Evolutionary conservation across 1,140 invertebrate species (phyloP).

Genomic region (Drosophila obscura): DNA sequence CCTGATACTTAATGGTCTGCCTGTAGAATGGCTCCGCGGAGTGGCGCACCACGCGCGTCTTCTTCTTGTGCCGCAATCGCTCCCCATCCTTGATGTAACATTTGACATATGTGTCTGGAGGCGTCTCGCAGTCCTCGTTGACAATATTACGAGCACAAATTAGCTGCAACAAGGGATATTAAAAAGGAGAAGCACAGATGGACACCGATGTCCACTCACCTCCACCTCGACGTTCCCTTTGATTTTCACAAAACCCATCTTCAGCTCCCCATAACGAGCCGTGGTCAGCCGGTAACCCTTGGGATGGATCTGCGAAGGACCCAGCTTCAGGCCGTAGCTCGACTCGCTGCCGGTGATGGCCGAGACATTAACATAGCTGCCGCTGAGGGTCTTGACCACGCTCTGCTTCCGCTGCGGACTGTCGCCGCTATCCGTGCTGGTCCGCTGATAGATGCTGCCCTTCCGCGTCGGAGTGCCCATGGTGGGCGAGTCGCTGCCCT

Average conservation of each 20-base stretch:
- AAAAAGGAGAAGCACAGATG: background rate
- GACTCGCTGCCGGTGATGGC: slow-evolving; percentile 71
- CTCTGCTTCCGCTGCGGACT: slow-evolving; percentile 73
- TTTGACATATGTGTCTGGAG: slow-evolving; percentile 95
- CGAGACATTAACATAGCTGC: slow-evolving; percentile 61
- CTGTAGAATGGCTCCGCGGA: slow-evolving; percentile 92
- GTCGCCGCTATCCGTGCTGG: slow-evolving; percentile 28
- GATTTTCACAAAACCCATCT: slow-evolving; percentile 93
- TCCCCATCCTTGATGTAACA: slow-evolving; percentile 95
- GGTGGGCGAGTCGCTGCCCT: slow-evolving; percentile 47
- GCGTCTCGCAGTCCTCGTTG: slow-evolving; percentile 84
- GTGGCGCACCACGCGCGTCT: slow-evolving; percentile 92
- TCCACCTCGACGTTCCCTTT: slow-evolving; percentile 96
- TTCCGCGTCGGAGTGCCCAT: slow-evolving; percentile 71
- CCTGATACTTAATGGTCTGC: slow-evolving; percentile 94
- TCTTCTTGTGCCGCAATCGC: slow-evolving; percentile 94
- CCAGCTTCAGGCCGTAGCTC: slow-evolving; percentile 86
- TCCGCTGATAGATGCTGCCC: slow-evolving; percentile 68
- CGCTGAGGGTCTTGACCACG: slow-evolving; percentile 64
- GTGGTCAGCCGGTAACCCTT: slow-evolving; percentile 88
- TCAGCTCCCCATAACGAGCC: slow-evolving; percentile 90
- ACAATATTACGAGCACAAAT: slow-evolving; percentile 85
- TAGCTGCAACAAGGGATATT: slow-evolving; percentile 54
- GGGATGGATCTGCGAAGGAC: slow-evolving; percentile 91
- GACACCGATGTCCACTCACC: slow-evolving; percentile 85